A percentile compares a stretch with the other conserved stretches of the same genome.
Evolutionary conservation across 2,797 vertebrate species (phyloP).

Genomic region (Brachyalestes nurse): DNA sequence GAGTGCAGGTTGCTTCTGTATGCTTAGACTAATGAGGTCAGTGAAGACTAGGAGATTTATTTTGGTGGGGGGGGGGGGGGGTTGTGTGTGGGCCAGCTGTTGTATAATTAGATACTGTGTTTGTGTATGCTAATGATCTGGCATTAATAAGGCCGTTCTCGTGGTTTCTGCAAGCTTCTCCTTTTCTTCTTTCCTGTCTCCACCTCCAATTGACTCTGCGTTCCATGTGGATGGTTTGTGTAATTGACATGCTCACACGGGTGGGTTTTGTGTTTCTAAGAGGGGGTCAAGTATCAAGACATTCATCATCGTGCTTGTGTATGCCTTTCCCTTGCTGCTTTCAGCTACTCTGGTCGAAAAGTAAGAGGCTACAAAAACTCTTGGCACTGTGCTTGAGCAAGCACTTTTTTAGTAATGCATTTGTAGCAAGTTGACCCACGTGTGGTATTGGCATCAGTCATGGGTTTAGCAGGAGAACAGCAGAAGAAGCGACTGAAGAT

Average conservation of each 20-base stretch:
- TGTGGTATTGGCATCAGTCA: no score
- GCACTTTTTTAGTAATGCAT: not conserved
- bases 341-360: not conserved
- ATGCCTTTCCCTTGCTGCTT: not conserved
- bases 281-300: constrained; percentile 7
- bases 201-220: constrained; percentile 28
- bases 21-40: constrained; percentile 81
- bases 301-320: not conserved
- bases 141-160: constrained; percentile 74
- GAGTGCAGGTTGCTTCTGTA: constrained; percentile 68
- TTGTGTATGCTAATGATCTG: constrained; percentile 75
- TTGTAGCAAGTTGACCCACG: no score
- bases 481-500: no score
- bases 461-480: no score
- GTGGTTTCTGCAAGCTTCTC: constrained; percentile 63
- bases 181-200: not conserved
- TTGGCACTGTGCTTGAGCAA: not conserved
- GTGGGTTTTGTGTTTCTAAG: constrained; percentile 9
- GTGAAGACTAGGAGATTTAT: constrained; percentile 61
- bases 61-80: no score
- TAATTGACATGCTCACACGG: not conserved
- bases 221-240: constrained; percentile 6
- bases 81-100: constrained; percentile 69
- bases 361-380: not conserved
- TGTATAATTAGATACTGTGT: constrained; percentile 72